Percentiles rank a stretch among this genome's conserved stretches.
Conservation (phyloP, 2,888 invertebrate species). For the Tolmerus cingulatus region DNA sequence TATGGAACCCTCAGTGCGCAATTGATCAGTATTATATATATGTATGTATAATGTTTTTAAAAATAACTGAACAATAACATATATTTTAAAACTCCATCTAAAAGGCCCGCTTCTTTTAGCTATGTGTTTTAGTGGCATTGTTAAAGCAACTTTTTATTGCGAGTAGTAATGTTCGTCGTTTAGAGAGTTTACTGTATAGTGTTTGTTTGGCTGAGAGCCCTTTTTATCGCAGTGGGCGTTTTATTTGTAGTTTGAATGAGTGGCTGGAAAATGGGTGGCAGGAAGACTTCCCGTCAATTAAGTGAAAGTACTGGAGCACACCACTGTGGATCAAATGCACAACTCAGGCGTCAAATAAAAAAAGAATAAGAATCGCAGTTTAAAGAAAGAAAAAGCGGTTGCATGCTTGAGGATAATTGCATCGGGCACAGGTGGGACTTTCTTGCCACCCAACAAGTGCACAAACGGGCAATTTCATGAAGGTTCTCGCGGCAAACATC, state of each 20-base stretch:
- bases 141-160: no score
- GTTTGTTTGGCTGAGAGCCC: no score
- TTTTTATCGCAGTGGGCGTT: neutral
- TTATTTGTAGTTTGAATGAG: neutral
- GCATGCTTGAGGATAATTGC: neutral
- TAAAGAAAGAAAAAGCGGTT: neutral
- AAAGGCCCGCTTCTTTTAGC: no score
- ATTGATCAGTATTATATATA: no score
- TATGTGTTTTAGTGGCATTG: no score
- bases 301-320: neutral
- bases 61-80: no score
- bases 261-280: neutral
- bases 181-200: no score
- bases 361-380: neutral
- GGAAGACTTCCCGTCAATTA: neutral
- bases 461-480: neutral
- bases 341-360: neutral
- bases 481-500: neutral
- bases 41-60: no score
- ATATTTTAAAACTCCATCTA: no score
- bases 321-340: neutral
- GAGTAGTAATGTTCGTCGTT: no score
- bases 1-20: no score
- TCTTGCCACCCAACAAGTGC: neutral
- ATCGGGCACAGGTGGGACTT: neutral